Percentiles rank a stretch among this genome's conserved stretches.
These are phyloP conservation scores for Podocnemis expansa DNA, from an alignment of 2,113 vertebrate species.

Conservation along the genomic window DNA sequence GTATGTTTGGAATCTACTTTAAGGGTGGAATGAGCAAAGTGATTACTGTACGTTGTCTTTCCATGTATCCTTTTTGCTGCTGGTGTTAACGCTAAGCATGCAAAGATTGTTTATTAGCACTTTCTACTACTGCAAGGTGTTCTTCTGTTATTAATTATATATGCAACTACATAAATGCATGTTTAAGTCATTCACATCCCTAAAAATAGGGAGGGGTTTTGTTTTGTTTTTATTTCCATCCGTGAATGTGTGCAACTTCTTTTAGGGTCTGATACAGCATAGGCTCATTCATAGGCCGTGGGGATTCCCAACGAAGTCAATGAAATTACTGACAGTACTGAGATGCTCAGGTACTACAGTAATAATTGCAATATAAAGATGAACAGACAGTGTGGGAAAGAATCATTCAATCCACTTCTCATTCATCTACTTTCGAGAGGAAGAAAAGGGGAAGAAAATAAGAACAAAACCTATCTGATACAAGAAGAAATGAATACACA, in stretches of 20 bases:
- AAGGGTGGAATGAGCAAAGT: background rate
- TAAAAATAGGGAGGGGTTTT: background rate
- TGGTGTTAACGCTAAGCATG: background rate
- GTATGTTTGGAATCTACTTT: accelerated
- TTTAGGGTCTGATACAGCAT: background rate
- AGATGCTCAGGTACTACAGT: background rate
- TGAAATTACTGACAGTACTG: background rate
- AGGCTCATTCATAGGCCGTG: background rate
- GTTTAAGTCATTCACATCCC: background rate
- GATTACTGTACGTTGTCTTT: background rate
- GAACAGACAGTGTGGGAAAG: background rate
- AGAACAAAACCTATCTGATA: background rate
- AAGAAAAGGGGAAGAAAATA: background rate
- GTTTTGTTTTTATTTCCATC: too few relatives aligned
- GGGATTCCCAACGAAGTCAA: background rate
- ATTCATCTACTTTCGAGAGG: background rate
- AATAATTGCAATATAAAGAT: background rate
- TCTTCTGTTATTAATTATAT: background rate
- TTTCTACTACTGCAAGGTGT: background rate
- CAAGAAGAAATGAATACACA: background rate
- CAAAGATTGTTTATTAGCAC: too few relatives aligned
- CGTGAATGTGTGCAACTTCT: background rate
- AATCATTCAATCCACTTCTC: background rate
- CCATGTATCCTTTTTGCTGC: background rate
- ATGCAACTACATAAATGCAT: background rate